These are phyloP conservation scores for Thaumatotibia leucotreta DNA, from an alignment of 1,140 invertebrate species.

Conservation along the genomic window DNA sequence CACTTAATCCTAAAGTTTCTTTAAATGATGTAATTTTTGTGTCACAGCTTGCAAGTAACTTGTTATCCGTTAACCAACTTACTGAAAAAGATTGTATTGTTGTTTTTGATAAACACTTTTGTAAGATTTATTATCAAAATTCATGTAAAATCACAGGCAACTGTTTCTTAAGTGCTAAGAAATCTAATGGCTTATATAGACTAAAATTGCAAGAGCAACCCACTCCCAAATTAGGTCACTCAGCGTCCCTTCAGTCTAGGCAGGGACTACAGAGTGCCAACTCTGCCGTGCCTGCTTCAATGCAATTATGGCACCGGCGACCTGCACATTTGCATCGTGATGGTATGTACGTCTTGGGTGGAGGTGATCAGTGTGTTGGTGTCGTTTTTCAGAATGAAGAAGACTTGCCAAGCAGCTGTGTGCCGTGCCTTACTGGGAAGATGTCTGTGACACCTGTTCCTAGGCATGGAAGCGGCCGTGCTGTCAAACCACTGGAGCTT, in stretches of 20 bases:
- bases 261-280: too few species aligned
- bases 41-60: neutral
- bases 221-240: too few species aligned
- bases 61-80: neutral
- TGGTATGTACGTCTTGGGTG: neutral
- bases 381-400: conserved; percentile 41
- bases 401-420: neutral
- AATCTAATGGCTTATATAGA: too few species aligned
- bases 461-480: too few species aligned
- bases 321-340: neutral
- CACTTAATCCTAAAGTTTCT: neutral
- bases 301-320: conserved; percentile 9
- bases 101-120: neutral
- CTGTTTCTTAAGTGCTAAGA: too few species aligned
- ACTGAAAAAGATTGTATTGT: neutral
- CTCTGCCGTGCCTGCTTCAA: too few species aligned
- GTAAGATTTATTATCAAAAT: too few species aligned
- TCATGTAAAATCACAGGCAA: too few species aligned
- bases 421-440: neutral
- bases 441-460: neutral
- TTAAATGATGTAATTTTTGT: neutral
- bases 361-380: conserved; percentile 14
- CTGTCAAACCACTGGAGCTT: neutral
- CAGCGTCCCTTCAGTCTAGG: too few species aligned
- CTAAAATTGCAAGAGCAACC: too few species aligned